Evolutionary conservation across 2,888 invertebrate genomes (phyloP), one percentile per base, ranked within the genome.

Genomic region (Hypercompe scribonia): DNA sequence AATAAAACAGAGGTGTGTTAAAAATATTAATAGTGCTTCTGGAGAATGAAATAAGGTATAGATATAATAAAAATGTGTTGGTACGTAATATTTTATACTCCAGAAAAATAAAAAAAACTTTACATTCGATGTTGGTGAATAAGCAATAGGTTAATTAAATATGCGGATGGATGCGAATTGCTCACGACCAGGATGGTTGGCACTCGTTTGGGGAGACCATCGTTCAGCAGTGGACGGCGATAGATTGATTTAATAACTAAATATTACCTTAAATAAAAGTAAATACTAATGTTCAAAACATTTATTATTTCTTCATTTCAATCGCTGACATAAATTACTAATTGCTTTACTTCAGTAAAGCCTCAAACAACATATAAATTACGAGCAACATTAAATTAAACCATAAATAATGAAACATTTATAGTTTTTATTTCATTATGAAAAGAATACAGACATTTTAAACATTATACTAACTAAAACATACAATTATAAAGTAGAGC

Each of bases 251-350:
- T 8, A 50, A 50, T 5, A 13, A 61, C 15, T 31, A 7, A 28
- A 31, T 28, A 28, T 58, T 11, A 13, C 13, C n/a, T 33, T 36
- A 2, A 63, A 65, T 67, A 71, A 68, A 69, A 73, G 71, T 28
- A 76, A 11, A 70, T 65, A 63, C 15, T 65, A 78, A 89, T 92
- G 89, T 93, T 93, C 82, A 90, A 93, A 94, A 95, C 94, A 94
- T 95, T 94, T 95, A 94, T 91, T 91, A 90, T 89, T 91, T 88
- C 85, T 80, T 84, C 86, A 85, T 89, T 90, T 86, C 77, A 84
- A 87, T 87, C 67, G 88, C 86, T 88, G 87, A 91, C 89, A 93
- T 88, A 92, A 87, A 82, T 88, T 83, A 87, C 87, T 90, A 89
- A 86, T 86, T 81, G 84, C 89, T 91, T 92, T 88, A 91, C 89